These are phyloP conservation scores for Syngnathus typhle DNA, from an alignment of 2,113 vertebrate species.

Conservation along the genomic window DNA sequence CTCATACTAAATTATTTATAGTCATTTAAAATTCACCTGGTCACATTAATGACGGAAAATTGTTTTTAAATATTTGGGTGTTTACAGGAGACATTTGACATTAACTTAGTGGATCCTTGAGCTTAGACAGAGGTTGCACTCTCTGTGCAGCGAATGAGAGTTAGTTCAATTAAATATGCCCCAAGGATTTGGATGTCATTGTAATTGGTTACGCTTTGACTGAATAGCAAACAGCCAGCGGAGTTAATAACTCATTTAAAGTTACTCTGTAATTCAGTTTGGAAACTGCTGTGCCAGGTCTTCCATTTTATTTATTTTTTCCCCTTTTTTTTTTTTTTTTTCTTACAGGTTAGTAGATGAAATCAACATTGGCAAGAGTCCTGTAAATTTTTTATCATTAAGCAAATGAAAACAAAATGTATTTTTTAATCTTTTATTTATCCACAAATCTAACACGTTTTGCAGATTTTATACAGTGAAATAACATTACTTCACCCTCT, in stretches of 20 bases:
- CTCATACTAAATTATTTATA: no score
- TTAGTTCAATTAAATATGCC: conserved; percentile 14
- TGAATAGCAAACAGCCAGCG: conserved; percentile 23
- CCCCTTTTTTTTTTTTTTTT: not conserved
- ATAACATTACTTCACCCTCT: not conserved
- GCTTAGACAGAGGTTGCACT: conserved; percentile 3
- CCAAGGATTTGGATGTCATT: conserved; percentile 26
- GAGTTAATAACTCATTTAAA: conserved; percentile 21
- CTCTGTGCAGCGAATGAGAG: conserved; percentile 3
- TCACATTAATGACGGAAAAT: not conserved
- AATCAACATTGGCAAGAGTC: not conserved
- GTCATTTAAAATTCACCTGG: not conserved
- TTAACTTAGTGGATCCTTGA: not conserved
- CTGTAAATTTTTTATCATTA: not conserved
- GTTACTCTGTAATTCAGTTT: conserved; percentile 27
- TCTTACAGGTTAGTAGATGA: not conserved
- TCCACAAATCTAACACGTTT: not conserved
- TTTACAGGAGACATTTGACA: no score
- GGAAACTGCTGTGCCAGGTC: conserved; percentile 27
- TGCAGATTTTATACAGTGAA: not conserved
- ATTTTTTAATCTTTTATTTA: not conserved
- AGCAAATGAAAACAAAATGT: not conserved
- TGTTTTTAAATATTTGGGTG: not conserved
- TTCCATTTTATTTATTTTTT: not conserved
- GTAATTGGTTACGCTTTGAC: conserved; percentile 34